phyloP scores from a whole-genome alignment of 2,888 invertebrate genomes.

The Cephus spinipes region DNA sequence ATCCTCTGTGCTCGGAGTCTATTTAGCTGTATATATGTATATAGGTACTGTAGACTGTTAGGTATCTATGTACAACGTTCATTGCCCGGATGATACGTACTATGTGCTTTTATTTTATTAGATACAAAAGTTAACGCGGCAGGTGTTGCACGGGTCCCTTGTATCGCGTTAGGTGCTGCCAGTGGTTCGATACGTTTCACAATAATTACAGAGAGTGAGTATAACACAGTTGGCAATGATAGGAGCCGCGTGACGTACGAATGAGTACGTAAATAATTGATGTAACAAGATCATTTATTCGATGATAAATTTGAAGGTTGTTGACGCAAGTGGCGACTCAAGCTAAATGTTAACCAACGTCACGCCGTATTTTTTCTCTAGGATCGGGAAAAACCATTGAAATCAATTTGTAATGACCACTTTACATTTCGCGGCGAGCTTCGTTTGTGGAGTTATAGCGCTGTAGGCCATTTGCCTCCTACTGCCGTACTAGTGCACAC shows the following conservation, averaged over 20 bases:
- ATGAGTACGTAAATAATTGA: background rate
- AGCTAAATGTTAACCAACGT: background rate
- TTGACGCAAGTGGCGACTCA: background rate
- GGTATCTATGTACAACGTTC: background rate
- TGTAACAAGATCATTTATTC: background rate
- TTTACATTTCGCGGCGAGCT: no score
- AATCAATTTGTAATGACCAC: background rate
- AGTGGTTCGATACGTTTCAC: background rate
- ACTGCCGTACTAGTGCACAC: no score
- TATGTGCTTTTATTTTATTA: background rate
- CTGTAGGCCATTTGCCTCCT: no score
- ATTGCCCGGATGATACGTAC: background rate
- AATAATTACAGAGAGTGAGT: background rate
- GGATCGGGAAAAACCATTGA: background rate
- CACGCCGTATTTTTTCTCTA: background rate
- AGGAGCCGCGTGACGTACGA: background rate
- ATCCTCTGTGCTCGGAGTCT: background rate
- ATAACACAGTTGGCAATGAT: background rate
- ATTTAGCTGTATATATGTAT: background rate
- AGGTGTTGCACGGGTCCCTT: background rate
- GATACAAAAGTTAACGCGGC: background rate
- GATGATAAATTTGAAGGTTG: background rate
- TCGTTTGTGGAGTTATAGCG: no score
- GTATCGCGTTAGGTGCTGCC: background rate
- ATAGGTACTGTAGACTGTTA: background rate